Base-by-base conservation (phyloP, 2,888 invertebrate genomes). In the Hylaea fasciaria region DNA sequence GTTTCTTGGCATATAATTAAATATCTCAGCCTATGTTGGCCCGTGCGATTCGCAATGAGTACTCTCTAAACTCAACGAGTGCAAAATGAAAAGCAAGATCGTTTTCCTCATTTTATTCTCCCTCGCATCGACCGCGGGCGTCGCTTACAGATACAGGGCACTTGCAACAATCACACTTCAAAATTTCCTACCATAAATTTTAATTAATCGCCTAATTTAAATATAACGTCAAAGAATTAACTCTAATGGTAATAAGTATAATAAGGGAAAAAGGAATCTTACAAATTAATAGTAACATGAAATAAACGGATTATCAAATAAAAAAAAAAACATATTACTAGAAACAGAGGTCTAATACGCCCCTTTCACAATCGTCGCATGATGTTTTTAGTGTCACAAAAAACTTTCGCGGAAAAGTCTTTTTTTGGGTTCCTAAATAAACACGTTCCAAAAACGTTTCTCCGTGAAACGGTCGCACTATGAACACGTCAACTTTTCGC, bases 251-350 rank as follows among this genome's bases (percentile, higher is more conserved):
- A 90, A 86, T 83, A 28, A 28, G 3, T 28, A 78, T 74, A 47
- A 73, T 69, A 76, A 72, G 77, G 78, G 74, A 82, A 82, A 82
- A 85, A 82, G 75, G 78, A 80, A 81, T 78, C 87, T 87, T 90
- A 89, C 80, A 86, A 86, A 87, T 75, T 87, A 89, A 89, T 89
- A 90, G 87, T 91, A 89, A 91, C 89, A 85, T 90, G 88, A 89
- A 86, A 87, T 85, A 87, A 84, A 83, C 71, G 76, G 78, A 83
- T 82, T 81, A 72, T 70, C 69, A 64, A 68, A 66, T 51, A 45
- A 56, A 54, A 55, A 56, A 54, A 55, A 48, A 62, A 56, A 52
- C 48, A 40, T 28, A 61, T 48, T 48, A 52, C 56, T 62, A 62
- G 35, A 56, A 57, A 53, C 53, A 55, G 46, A 48, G 40, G 49